phyloP scores from a whole-genome alignment of 2,113 vertebrate species.

The Sorex fumeus region DNA sequence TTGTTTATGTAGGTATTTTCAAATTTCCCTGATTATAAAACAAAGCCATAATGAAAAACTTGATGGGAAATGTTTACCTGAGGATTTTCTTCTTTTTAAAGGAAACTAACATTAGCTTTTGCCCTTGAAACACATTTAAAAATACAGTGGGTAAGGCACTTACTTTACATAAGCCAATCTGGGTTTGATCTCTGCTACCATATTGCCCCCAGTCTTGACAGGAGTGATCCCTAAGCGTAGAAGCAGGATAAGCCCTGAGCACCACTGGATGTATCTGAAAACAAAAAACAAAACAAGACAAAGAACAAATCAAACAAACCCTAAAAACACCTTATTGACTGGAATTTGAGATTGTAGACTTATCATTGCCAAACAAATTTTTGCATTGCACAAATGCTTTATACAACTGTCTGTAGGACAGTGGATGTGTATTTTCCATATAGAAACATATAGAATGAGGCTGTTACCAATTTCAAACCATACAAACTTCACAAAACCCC shows the following conservation, averaged over 20 bases:
- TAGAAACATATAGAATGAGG: background rate
- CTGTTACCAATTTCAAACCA: background rate
- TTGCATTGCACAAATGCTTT: background rate
- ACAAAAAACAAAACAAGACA: no score
- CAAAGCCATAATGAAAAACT: background rate
- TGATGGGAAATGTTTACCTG: background rate
- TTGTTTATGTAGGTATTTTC: background rate
- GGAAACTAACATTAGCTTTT: conserved; percentile 5
- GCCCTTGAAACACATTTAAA: background rate
- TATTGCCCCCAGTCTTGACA: no score
- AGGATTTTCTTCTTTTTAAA: conserved; percentile 20
- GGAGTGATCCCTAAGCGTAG: no score
- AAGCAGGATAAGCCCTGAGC: no score
- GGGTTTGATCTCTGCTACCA: no score
- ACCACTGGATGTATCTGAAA: no score
- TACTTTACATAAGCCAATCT: no score
- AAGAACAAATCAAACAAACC: no score
- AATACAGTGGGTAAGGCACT: background rate
- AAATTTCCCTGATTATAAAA: conserved; percentile 15
- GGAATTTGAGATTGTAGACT: conserved; percentile 28
- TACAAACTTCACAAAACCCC: background rate
- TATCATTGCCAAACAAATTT: conserved; percentile 3
- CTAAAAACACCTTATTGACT: background rate
- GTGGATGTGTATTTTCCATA: background rate
- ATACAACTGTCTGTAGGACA: background rate